phyloP scores from a whole-genome alignment of 2,888 invertebrate genomes.

The Ptychoptera albimana region DNA sequence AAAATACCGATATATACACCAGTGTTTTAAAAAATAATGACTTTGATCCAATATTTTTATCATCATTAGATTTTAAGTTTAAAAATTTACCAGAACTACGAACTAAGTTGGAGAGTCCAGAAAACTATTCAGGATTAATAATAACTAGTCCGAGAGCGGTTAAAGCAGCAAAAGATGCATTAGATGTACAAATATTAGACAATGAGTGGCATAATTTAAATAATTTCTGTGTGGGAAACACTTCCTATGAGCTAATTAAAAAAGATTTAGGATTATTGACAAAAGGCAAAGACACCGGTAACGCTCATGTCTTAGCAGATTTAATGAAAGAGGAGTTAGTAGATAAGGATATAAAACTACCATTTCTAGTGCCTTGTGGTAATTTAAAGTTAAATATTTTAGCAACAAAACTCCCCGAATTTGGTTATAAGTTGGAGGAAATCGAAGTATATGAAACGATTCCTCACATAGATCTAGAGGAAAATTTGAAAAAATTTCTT shows the following conservation, averaged over 20 bases:
- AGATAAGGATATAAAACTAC: slow-evolving; percentile 29
- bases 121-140: slow-evolving; percentile 34
- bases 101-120: slow-evolving; percentile 28
- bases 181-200: slow-evolving; percentile 26
- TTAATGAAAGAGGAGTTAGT: slow-evolving; percentile 1
- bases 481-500: slow-evolving; percentile 26
- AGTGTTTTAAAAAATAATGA: slow-evolving; percentile 28
- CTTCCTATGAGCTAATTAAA: slow-evolving; percentile 32
- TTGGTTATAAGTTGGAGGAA: slow-evolving; percentile 30
- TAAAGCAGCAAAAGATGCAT: slow-evolving; percentile 30
- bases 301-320: slow-evolving; percentile 35
- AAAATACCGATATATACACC: slow-evolving; percentile 32
- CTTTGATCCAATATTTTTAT: slow-evolving; percentile 32
- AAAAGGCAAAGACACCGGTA: slow-evolving; percentile 36
- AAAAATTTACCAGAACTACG: slow-evolving; percentile 31
- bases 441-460: slow-evolving; percentile 38
- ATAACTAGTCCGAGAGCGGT: slow-evolving; percentile 41
- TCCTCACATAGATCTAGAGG: slow-evolving; percentile 30
- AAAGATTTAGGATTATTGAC: slow-evolving; percentile 32
- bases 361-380: slow-evolving; percentile 39
- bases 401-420: slow-evolving; percentile 27
- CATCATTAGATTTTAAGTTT: slow-evolving; percentile 35
- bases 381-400: slow-evolving; percentile 37
- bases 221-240: slow-evolving; percentile 38
- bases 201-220: slow-evolving; percentile 30